phyloP scores from a whole-genome alignment of 1,140 invertebrate genomes.

The Trypoxylus dichotomus region DNA sequence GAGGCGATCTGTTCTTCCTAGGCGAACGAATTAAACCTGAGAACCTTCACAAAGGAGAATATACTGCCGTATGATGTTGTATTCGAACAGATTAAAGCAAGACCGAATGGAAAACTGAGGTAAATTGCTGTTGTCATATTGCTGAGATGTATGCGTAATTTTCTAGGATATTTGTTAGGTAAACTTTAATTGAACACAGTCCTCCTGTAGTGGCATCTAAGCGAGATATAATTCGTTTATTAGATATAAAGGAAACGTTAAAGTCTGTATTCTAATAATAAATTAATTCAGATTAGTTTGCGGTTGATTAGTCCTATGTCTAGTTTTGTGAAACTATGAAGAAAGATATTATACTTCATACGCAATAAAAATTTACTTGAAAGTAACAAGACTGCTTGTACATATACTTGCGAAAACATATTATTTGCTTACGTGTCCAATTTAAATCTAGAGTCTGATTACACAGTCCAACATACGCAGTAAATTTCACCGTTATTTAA shows the following conservation, averaged over 20 bases:
- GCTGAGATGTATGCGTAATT: neutral
- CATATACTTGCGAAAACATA: too few species aligned
- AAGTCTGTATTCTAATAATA: too few species aligned
- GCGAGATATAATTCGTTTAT: neutral
- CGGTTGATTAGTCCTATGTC: too few species aligned
- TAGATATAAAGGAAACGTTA: neutral
- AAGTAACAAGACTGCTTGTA: too few species aligned
- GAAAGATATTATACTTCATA: too few species aligned
- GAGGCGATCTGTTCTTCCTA: neutral
- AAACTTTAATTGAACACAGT: neutral
- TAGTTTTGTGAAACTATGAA: too few species aligned
- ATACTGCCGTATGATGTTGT: neutral
- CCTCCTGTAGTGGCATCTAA: neutral
- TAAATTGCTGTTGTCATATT: neutral
- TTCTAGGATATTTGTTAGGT: neutral
- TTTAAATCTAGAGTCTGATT: too few species aligned
- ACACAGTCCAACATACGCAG: too few species aligned
- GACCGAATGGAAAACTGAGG: neutral
- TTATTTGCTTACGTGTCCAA: too few species aligned
- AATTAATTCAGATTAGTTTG: too few species aligned
- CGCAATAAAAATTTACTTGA: too few species aligned
- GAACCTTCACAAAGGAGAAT: neutral
- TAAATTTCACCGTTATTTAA: too few species aligned
- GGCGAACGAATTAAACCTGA: neutral
- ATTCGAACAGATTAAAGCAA: neutral